These are phyloP conservation scores for Chamaea fasciata DNA, from an alignment of 2,113 vertebrate species.

Conservation along the genomic window DNA sequence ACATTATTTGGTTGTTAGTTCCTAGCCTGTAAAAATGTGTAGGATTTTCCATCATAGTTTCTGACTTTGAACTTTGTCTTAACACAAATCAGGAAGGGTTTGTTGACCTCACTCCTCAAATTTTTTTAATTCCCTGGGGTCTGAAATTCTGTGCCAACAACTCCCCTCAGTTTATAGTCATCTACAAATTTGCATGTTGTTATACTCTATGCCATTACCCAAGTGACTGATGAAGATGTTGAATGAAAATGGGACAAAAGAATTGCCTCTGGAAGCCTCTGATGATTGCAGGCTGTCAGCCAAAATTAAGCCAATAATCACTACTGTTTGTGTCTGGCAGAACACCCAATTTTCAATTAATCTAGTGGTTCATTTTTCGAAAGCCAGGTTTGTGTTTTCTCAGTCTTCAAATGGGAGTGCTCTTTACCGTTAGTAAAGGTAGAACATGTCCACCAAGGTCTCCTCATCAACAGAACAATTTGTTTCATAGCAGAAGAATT, in stretches of 20 bases:
- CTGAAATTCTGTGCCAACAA: neutral
- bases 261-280: neutral
- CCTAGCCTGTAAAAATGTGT: neutral
- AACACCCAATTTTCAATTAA: neutral
- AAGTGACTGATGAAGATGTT: neutral
- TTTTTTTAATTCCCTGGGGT: neutral
- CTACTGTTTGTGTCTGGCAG: rapidly evolving
- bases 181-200: neutral
- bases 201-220: neutral
- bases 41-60: neutral
- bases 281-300: neutral
- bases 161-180: neutral
- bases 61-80: neutral
- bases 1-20: neutral
- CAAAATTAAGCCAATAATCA: neutral
- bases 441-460: neutral
- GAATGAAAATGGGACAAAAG: neutral
- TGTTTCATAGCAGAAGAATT: neutral
- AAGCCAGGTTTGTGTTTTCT: neutral
- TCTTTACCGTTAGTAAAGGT: neutral
- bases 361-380: neutral
- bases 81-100: neutral
- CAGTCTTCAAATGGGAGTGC: neutral
- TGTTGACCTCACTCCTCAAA: neutral
- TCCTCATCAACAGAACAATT: neutral